Evolutionary conservation across 2,797 vertebrate genomes (phyloP).

Genomic region (Sebastes taczanowskii): DNA sequence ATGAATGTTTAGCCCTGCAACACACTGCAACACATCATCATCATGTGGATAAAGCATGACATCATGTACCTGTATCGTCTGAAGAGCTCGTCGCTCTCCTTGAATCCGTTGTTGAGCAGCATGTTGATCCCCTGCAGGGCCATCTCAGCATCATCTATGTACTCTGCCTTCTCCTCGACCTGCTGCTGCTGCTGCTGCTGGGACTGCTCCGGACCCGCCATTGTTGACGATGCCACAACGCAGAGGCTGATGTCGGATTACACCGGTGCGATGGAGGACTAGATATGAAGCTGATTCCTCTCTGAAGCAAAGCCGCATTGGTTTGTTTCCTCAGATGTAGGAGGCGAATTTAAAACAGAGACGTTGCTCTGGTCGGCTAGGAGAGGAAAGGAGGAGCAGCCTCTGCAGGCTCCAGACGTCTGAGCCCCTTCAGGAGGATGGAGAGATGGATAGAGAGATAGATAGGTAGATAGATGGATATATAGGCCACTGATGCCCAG

Average conservation of each 20-base stretch:
- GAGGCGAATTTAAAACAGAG: constrained; percentile 11
- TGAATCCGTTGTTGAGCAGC: constrained; percentile 98
- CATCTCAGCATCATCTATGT: constrained; percentile 92
- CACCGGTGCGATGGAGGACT: constrained; percentile 12
- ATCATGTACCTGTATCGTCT: constrained; percentile 88
- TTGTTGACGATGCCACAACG: constrained; percentile 50
- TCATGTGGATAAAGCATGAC: neutral
- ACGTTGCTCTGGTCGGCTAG: constrained; percentile 24
- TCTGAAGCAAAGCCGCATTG: constrained; percentile 61
- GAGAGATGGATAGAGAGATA: constrained; percentile 20
- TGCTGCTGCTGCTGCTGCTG: constrained; percentile 70
- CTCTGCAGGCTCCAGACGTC: constrained; percentile 56
- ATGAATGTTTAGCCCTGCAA: neutral
- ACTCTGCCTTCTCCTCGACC: constrained; percentile 80
- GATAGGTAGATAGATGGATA: too few relatives aligned
- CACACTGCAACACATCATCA: neutral
- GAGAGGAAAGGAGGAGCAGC: neutral
- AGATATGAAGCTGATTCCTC: constrained; percentile 21
- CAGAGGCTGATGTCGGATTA: constrained; percentile 11
- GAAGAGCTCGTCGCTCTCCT: constrained; percentile 96
- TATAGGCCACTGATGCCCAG: constrained; percentile 48
- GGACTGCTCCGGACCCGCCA: constrained; percentile 82
- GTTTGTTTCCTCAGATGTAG: constrained; percentile 37
- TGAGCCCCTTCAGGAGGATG: constrained; percentile 19
- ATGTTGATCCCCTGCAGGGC: constrained; percentile 97